These are phyloP conservation scores for Sycophila sp. DNA, from an alignment of 1,140 invertebrate species.

Conservation along the genomic window DNA sequence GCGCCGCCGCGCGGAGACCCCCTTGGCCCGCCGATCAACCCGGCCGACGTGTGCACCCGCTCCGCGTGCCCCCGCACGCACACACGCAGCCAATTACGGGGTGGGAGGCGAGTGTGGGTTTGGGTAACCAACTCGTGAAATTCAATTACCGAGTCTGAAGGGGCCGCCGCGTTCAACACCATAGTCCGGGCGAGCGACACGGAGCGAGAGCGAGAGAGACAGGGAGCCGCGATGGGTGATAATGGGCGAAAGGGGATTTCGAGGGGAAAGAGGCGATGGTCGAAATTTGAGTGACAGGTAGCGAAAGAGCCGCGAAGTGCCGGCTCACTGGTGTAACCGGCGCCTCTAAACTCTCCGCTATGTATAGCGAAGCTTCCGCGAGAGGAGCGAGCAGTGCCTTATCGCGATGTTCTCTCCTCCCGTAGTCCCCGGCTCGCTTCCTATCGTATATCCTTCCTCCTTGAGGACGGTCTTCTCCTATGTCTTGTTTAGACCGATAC, in stretches of 20 bases:
- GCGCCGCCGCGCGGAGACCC: neutral
- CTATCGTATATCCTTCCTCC: neutral
- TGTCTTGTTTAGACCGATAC: too few species aligned
- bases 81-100: too few species aligned
- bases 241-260: slow-evolving; percentile 23
- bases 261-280: slow-evolving; percentile 33
- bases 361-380: neutral
- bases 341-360: neutral
- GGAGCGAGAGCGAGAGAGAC: slow-evolving; percentile 27
- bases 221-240: slow-evolving; percentile 28
- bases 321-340: slow-evolving; percentile 16
- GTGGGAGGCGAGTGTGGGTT: too few species aligned
- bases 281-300: slow-evolving; percentile 56
- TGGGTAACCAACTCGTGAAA: slow-evolving; percentile 67
- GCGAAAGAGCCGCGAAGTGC: neutral
- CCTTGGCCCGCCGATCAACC: neutral
- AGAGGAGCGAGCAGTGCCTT: neutral
- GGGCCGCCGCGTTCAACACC: slow-evolving; percentile 42
- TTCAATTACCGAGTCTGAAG: slow-evolving; percentile 65
- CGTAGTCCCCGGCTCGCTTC: too few species aligned
- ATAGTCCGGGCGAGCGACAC: slow-evolving; percentile 44
- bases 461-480: too few species aligned
- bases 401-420: neutral
- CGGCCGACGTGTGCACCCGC: neutral
- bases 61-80: too few species aligned